phyloP scores from a whole-genome alignment of 2,888 invertebrate genomes.

The Metellina segmentata region DNA sequence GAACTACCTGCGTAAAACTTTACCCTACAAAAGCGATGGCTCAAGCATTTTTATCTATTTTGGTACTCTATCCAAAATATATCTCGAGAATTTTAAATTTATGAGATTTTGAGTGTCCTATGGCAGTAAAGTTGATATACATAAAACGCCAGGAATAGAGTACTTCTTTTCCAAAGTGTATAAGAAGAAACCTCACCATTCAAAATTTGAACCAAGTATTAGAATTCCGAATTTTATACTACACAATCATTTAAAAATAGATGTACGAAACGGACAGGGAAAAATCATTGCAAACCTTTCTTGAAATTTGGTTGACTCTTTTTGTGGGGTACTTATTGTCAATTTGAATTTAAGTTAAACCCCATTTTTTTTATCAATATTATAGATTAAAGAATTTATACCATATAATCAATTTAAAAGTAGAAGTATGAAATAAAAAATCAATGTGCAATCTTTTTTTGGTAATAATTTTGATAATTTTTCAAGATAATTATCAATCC shows the following conservation, averaged over 20 bases:
- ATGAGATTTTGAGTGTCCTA: background rate
- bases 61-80: background rate
- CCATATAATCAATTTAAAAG: no score
- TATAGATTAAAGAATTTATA: no score
- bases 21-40: background rate
- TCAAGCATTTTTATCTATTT: background rate
- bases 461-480: no score
- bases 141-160: background rate
- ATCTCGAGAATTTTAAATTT: background rate
- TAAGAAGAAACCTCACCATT: background rate
- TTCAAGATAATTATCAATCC: no score
- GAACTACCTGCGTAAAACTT: background rate
- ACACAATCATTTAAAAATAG: background rate
- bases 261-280: background rate
- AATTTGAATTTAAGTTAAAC: no score
- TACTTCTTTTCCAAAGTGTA: background rate
- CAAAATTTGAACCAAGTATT: background rate
- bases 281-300: background rate
- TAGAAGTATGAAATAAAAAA: no score
- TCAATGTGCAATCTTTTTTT: no score
- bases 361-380: no score
- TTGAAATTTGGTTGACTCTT: background rate
- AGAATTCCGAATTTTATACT: background rate
- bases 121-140: conserved; percentile 1
- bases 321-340: background rate